Percentiles rank a stretch among this genome's conserved stretches.
phyloP scores from a whole-genome alignment of 37 sponge, comb jelly and placozoan species.

The Petrosia ficiformis region DNA sequence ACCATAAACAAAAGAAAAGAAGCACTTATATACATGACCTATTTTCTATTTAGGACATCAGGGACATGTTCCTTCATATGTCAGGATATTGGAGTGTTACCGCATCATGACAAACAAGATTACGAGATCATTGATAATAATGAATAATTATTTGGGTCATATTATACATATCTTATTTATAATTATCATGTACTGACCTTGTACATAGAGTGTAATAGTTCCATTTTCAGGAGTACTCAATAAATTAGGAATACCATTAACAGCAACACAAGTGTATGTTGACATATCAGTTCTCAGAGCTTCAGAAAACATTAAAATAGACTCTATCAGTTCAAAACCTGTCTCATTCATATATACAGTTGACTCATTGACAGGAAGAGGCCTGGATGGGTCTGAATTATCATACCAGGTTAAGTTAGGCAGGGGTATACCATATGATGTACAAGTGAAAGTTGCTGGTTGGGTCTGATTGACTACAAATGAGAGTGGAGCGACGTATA shows the following conservation, averaged over 20 bases:
- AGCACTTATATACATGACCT: no score
- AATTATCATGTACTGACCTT: background rate
- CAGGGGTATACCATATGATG: background rate
- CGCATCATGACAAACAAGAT: no score
- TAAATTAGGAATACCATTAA: conserved; percentile 1
- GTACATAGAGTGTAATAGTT: background rate
- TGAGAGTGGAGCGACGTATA: background rate
- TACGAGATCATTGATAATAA: no score
- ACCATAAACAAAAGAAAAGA: no score
- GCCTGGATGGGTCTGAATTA: background rate
- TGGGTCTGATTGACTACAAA: conserved; percentile 5
- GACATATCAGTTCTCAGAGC: conserved; percentile 4
- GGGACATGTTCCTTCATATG: no score
- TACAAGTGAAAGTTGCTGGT: background rate
- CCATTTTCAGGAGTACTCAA: conserved; percentile 5
- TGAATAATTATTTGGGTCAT: no score
- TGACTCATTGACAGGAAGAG: background rate
- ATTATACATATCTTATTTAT: no score
- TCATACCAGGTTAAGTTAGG: conserved; percentile 1
- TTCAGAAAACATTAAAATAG: background rate
- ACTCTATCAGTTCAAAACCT: background rate
- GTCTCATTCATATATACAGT: background rate
- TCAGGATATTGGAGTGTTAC: no score
- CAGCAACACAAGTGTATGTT: background rate
- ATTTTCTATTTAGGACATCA: no score